A percentile compares a stretch with the other conserved stretches of the same genome.
Conservation (phyloP, 2,888 invertebrate genomes). For the Syritta pipiens region DNA sequence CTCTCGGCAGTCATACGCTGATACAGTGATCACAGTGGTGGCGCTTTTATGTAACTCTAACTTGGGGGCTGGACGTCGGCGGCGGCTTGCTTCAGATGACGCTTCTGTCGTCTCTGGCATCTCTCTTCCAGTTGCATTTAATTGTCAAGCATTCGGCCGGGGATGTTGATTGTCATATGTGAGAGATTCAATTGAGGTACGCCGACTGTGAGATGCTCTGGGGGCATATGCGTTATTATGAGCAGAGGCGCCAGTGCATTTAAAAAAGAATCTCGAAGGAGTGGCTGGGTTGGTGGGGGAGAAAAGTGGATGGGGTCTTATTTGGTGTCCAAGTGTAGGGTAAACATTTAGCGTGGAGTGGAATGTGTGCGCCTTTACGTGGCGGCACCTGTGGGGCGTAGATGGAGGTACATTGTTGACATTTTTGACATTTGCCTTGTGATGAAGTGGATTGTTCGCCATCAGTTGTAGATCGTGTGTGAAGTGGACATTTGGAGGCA, state of each 20-base stretch:
- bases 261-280: slow-evolving; percentile 44
- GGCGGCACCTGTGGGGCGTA: background rate
- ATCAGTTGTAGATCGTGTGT: too few relatives aligned
- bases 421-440: background rate
- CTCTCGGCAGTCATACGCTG: slow-evolving; percentile 41
- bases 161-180: slow-evolving; percentile 50
- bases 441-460: too few relatives aligned
- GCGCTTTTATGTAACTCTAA: slow-evolving; percentile 62
- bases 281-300: background rate
- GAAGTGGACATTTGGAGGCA: too few relatives aligned
- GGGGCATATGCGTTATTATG: slow-evolving; percentile 21
- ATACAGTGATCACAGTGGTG: slow-evolving; percentile 54
- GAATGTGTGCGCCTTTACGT: background rate
- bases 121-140: slow-evolving; percentile 48
- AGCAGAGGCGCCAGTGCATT: slow-evolving; percentile 60
- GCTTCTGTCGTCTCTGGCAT: slow-evolving; percentile 7
- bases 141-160: slow-evolving; percentile 60
- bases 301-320: too few relatives aligned
- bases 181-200: slow-evolving; percentile 54
- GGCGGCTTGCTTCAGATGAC: slow-evolving; percentile 17
- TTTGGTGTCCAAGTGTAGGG: background rate
- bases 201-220: background rate
- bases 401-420: background rate
- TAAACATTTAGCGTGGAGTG: background rate
- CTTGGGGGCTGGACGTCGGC: background rate